Evolutionary conservation across 2,888 invertebrate species (phyloP).

Genomic region (Agrochola circellaris): DNA sequence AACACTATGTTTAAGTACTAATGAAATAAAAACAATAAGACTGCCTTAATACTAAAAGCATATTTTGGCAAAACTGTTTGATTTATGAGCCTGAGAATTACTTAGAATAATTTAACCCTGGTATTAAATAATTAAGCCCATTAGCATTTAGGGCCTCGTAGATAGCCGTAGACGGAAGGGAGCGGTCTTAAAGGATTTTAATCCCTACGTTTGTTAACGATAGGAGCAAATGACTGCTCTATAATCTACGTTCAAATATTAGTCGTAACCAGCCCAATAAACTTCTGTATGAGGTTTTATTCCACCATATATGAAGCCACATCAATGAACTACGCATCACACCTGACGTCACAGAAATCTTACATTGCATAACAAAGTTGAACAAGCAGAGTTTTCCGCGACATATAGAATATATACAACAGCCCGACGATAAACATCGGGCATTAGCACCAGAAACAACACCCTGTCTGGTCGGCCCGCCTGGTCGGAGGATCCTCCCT

Average conservation of each 20-base stretch:
- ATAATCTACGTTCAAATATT: neutral
- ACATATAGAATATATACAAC: neutral
- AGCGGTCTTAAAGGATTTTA: neutral
- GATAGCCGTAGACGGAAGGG: neutral
- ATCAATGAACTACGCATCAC: neutral
- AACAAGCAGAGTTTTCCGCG: neutral
- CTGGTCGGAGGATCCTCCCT: too few species aligned
- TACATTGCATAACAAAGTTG: too few species aligned
- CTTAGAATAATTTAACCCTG: constrained; percentile 20
- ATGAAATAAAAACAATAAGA: neutral
- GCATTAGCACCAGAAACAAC: too few species aligned
- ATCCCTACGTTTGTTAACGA: neutral
- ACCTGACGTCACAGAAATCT: too few species aligned
- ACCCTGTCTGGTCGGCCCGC: too few species aligned
- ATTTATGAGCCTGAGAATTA: constrained; percentile 10
- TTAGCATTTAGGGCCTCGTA: constrained; percentile 12
- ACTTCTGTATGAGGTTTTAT: neutral
- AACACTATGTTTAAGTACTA: too few species aligned
- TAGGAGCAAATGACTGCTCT: neutral
- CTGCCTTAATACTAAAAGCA: neutral
- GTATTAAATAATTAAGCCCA: constrained; percentile 17
- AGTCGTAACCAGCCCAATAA: neutral
- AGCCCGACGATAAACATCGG: too few species aligned
- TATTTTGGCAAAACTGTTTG: constrained; percentile 1
- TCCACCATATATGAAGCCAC: neutral